Conservation (phyloP, 2,888 invertebrate species). For the Poecilus cupreus region DNA sequence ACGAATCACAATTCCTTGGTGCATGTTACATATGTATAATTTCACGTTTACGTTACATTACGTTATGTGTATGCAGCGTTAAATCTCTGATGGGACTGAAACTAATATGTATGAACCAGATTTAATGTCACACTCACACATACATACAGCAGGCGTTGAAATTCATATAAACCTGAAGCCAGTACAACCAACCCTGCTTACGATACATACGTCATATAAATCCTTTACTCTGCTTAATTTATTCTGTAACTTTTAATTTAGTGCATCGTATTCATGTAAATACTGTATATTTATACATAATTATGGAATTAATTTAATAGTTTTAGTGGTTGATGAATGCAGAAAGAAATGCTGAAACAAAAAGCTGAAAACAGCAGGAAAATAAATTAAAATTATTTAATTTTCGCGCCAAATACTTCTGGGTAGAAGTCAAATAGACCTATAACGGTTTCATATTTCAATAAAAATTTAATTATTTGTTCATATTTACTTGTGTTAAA, state of each 20-base stretch:
- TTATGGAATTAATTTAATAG: neutral
- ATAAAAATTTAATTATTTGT: no score
- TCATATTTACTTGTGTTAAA: no score
- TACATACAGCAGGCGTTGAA: neutral
- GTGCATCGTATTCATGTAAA: neutral
- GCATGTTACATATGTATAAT: no score
- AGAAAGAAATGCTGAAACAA: neutral
- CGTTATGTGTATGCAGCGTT: neutral
- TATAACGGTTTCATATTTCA: no score
- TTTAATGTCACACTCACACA: slow-evolving; percentile 29
- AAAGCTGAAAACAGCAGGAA: no score
- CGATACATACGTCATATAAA: neutral
- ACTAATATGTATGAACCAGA: slow-evolving; percentile 33
- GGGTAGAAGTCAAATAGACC: no score
- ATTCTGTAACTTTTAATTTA: slow-evolving; percentile 17
- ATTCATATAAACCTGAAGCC: slow-evolving; percentile 2
- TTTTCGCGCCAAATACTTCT: no score
- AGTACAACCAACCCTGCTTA: no score
- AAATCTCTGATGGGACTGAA: slow-evolving; percentile 21
- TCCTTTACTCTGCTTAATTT: neutral
- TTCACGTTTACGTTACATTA: neutral
- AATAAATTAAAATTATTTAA: no score
- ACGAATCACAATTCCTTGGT: no score
- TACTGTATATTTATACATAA: neutral
- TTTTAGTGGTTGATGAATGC: neutral